Conservation (phyloP, 2,888 invertebrate species). For the Norana najaformis region DNA sequence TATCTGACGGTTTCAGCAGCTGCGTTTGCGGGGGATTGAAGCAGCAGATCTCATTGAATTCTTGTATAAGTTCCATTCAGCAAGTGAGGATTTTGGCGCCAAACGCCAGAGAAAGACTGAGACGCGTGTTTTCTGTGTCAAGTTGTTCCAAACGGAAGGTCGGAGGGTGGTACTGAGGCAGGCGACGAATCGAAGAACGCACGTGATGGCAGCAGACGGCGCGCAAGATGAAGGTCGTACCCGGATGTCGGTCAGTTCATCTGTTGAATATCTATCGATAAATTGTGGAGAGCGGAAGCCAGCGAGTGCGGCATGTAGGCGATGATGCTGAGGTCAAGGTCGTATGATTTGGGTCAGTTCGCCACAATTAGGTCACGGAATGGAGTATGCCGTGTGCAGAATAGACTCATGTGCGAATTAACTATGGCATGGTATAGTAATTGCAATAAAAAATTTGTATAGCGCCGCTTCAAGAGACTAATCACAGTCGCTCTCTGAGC, state of each 20-base stretch:
- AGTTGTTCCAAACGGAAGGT: too few species aligned
- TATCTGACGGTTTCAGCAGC: background rate
- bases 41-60: too few species aligned
- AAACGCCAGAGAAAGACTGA: background rate
- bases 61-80: background rate
- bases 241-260: background rate
- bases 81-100: background rate
- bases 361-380: background rate
- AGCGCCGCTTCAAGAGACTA: too few species aligned
- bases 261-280: background rate
- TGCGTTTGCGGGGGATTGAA: background rate
- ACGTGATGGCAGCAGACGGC: background rate
- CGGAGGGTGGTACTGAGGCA: background rate
- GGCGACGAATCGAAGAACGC: background rate
- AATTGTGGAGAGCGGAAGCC: background rate
- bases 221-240: background rate
- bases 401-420: background rate
- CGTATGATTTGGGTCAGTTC: constrained; percentile 2
- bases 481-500: too few species aligned
- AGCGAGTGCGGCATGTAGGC: background rate
- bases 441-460: too few species aligned
- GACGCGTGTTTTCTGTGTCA: too few species aligned
- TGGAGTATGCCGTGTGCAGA: background rate
- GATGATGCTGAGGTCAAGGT: background rate
- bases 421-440: too few species aligned